Percentiles rank a stretch among this genome's conserved stretches.
phyloP scores from a whole-genome alignment of 2,888 invertebrate genomes.

The Odontocerum albicorne region DNA sequence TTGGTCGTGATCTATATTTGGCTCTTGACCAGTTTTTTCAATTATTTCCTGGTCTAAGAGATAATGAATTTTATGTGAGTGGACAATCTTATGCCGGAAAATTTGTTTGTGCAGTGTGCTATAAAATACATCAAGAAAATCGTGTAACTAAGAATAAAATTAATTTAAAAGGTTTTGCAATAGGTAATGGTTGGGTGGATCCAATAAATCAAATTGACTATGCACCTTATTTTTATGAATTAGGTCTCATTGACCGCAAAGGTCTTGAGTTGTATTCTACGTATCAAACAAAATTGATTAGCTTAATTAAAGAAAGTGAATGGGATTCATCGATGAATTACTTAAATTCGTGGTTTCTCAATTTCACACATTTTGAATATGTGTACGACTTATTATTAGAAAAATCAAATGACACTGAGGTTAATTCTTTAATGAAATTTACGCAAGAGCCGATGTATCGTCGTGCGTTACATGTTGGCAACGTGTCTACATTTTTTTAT shows the following conservation, averaged over 20 bases:
- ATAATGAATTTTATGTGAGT: conserved; percentile 80
- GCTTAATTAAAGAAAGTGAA: neutral
- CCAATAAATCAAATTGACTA: conserved; percentile 77
- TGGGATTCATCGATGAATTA: conserved; percentile 17
- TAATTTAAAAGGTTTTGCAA: conserved; percentile 71
- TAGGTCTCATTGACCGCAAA: conserved; percentile 51
- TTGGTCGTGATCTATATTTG: conserved; percentile 77
- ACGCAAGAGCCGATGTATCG: conserved; percentile 48
- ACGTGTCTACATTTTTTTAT: conserved; percentile 70
- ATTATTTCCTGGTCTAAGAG: conserved; percentile 74
- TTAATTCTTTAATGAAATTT: too few relatives aligned
- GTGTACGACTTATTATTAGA: too few relatives aligned
- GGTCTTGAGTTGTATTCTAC: neutral
- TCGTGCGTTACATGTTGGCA: conserved; percentile 83
- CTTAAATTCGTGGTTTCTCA: conserved; percentile 63
- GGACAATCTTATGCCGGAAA: conserved; percentile 90
- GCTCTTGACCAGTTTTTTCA: conserved; percentile 81
- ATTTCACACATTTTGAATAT: conserved; percentile 77
- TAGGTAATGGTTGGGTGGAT: conserved; percentile 71
- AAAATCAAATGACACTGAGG: too few relatives aligned
- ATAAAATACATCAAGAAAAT: conserved; percentile 71
- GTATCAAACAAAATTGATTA: neutral
- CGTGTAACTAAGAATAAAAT: conserved; percentile 64
- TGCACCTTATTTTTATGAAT: conserved; percentile 70
- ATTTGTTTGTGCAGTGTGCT: conserved; percentile 75